Evolutionary conservation across 2,113 vertebrate species (phyloP).

Genomic region (Corythoichthys haematopterus): DNA sequence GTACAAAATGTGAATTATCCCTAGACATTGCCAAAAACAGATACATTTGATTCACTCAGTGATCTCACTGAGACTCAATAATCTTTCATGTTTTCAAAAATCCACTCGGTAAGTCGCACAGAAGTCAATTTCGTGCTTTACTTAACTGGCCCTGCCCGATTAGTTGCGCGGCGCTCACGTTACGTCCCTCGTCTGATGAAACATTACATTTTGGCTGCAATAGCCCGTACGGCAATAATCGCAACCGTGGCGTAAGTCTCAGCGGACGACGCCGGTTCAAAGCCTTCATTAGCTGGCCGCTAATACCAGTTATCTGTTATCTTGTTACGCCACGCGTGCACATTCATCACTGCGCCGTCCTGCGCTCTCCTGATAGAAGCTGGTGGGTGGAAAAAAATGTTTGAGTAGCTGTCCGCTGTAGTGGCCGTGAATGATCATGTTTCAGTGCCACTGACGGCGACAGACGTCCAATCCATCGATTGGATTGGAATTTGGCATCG

Average conservation of each 20-base stretch:
- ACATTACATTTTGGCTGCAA: conserved; percentile 58
- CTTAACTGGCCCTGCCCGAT: conserved; percentile 66
- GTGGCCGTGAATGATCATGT: too few species aligned
- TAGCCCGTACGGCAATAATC: conserved; percentile 41
- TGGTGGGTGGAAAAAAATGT: background rate
- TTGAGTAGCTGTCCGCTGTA: background rate
- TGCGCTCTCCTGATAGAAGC: conserved; percentile 30
- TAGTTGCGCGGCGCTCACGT: conserved; percentile 59
- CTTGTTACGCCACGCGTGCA: conserved; percentile 21
- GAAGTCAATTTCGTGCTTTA: conserved; percentile 72
- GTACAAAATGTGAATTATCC: background rate
- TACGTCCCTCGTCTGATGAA: conserved; percentile 63
- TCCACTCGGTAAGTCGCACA: background rate
- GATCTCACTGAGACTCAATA: background rate
- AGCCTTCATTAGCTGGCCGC: conserved; percentile 29
- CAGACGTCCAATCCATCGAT: too few species aligned
- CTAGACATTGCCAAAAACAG: background rate
- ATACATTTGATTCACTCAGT: background rate
- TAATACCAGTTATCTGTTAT: conserved; percentile 37
- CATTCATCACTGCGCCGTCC: conserved; percentile 19
- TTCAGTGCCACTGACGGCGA: too few species aligned
- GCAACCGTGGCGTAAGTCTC: conserved; percentile 32
- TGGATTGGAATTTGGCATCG: too few species aligned
- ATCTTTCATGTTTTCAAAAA: background rate
- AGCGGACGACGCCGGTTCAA: conserved; percentile 36